phyloP scores from a whole-genome alignment of 2,113 vertebrate genomes.

The Barnardius zonarius region DNA sequence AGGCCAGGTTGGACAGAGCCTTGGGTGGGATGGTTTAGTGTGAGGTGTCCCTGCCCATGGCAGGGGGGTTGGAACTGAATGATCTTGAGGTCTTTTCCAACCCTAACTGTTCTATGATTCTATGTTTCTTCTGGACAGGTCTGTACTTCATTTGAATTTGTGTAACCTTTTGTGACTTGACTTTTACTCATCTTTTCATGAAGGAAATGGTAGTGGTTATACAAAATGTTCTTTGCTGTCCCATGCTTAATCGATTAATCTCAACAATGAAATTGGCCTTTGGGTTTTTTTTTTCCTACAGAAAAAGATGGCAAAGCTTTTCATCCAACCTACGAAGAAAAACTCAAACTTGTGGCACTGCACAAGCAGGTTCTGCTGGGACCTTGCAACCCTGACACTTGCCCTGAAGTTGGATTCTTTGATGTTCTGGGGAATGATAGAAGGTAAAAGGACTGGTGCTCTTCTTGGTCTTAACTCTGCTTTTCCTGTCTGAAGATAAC shows the following conservation, averaged over 20 bases:
- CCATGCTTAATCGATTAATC: not conserved
- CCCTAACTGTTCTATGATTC: no score
- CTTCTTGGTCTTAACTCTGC: not conserved
- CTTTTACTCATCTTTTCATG: not conserved
- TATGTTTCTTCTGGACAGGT: not conserved
- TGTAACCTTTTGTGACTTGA: not conserved
- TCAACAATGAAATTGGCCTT: not conserved
- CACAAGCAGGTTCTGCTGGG: slow-evolving; percentile 93
- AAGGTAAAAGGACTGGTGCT: slow-evolving; percentile 79
- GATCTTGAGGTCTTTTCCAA: no score
- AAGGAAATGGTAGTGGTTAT: not conserved
- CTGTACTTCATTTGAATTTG: not conserved
- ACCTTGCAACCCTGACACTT: slow-evolving; percentile 93
- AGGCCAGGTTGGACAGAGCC: no score
- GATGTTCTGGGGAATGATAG: slow-evolving; percentile 97
- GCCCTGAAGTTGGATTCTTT: slow-evolving; percentile 97
- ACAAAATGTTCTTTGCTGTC: not conserved
- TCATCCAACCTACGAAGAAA: slow-evolving; percentile 97
- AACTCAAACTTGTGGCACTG: slow-evolving; percentile 92
- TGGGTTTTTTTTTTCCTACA: slow-evolving; percentile 30
- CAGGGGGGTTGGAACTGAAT: no score
- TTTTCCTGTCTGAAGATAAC: not conserved
- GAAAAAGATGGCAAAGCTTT: slow-evolving; percentile 99
- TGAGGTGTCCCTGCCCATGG: no score
- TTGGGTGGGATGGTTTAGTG: no score